Percentiles rank a stretch among this genome's conserved stretches.
phyloP scores from a whole-genome alignment of 2,888 invertebrate genomes.

The Busseola fusca region DNA sequence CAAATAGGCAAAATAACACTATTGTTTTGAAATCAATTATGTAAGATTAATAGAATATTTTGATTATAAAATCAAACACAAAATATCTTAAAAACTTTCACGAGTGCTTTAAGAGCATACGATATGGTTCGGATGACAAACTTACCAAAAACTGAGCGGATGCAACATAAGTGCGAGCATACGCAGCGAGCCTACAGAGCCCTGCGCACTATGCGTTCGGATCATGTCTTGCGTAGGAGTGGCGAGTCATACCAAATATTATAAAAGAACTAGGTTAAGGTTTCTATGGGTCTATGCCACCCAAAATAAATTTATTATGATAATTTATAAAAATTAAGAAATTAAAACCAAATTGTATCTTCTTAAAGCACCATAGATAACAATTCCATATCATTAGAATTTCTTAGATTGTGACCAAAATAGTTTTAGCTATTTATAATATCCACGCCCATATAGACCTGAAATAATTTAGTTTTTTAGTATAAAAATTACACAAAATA shows the following conservation, averaged over 20 bases:
- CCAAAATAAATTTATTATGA: no score
- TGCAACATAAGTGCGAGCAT: no score
- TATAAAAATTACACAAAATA: conserved; percentile 25
- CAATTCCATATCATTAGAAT: conserved; percentile 63
- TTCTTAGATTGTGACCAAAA: conserved; percentile 57
- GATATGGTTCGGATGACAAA: not conserved
- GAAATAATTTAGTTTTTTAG: conserved; percentile 32
- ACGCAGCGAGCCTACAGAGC: no score
- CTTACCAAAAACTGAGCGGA: not conserved
- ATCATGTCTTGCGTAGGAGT: no score
- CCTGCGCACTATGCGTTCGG: no score
- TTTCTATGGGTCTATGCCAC: no score
- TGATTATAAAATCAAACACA: conserved; percentile 11
- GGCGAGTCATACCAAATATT: no score
- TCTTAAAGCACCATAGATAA: conserved; percentile 21
- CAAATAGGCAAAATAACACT: not conserved
- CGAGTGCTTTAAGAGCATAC: conserved; percentile 9
- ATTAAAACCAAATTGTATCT: conserved; percentile 20
- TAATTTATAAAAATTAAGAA: no score
- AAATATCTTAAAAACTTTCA: conserved; percentile 20
- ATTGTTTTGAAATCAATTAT: conserved; percentile 13
- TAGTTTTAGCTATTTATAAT: conserved; percentile 48
- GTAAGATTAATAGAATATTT: conserved; percentile 20
- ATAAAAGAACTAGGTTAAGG: no score
- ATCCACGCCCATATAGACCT: conserved; percentile 18